Conservation (phyloP, 2,113 vertebrate species). For the Shinisaurus crocodilurus region DNA sequence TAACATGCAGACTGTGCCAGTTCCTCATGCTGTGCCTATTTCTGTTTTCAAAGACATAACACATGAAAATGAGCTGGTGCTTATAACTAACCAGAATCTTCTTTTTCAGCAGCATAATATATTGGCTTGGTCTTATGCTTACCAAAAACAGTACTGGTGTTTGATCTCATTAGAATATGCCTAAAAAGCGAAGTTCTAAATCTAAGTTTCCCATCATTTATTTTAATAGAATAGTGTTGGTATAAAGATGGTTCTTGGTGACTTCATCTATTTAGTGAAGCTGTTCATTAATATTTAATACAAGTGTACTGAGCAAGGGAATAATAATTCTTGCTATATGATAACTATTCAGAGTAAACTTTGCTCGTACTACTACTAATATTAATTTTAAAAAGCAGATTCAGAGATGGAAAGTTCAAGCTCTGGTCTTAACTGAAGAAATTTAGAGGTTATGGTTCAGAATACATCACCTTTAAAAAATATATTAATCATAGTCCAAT, state of each 20-base stretch:
- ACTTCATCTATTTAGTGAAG: not conserved
- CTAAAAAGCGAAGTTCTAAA: not conserved
- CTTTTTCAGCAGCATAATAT: slow-evolving; percentile 27
- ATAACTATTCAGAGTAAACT: not conserved
- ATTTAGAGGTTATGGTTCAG: not conserved
- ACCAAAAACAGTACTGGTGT: not conserved
- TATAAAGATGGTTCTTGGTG: not conserved
- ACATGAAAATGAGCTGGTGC: not conserved
- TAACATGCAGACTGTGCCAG: not conserved
- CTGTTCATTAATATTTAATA: slow-evolving; percentile 14
- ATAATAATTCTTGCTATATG: not conserved
- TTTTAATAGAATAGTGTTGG: not conserved
- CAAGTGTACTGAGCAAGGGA: not conserved
- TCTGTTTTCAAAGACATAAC: not conserved
- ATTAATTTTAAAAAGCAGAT: not conserved
- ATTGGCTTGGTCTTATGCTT: not conserved
- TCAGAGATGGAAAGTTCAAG: not conserved
- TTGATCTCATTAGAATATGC: slow-evolving; percentile 22
- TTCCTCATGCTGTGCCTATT: not conserved
- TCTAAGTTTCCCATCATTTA: slow-evolving; percentile 1
- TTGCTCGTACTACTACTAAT: not conserved
- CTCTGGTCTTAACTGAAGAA: not conserved
- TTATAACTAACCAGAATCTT: not conserved
- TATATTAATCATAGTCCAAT: not conserved
- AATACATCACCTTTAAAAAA: not conserved